These are phyloP conservation scores for Aurelia aurita DNA, from an alignment of 30 jellyfish, hydroid and myxozoan species.

Conservation along the genomic window DNA sequence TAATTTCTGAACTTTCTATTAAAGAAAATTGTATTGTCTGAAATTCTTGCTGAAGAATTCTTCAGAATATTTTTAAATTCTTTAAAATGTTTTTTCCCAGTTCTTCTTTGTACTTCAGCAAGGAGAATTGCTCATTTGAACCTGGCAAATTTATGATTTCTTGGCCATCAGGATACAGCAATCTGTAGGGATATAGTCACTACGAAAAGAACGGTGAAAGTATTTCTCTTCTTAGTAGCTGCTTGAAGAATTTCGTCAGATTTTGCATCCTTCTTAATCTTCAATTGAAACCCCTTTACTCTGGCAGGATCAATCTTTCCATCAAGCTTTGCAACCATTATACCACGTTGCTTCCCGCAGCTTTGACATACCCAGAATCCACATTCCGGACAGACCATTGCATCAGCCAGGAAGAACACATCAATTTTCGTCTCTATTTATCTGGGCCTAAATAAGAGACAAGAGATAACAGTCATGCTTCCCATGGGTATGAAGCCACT, in stretches of 20 bases:
- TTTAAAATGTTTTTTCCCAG: constrained; percentile 63
- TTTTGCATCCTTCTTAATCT: too few relatives aligned
- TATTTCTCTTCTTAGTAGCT: constrained; percentile 50
- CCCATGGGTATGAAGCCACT: too few relatives aligned
- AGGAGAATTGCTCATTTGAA: constrained; percentile 42
- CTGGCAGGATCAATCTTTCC: constrained; percentile 52
- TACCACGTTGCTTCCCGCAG: constrained; percentile 33
- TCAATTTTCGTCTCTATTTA: too few relatives aligned
- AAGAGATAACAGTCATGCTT: too few relatives aligned
- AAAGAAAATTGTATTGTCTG: too few relatives aligned
- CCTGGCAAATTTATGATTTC: constrained; percentile 69
- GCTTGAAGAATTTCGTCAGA: constrained; percentile 59
- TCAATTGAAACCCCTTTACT: constrained; percentile 57
- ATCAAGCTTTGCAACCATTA: constrained; percentile 50
- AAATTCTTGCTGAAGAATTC: too few relatives aligned
- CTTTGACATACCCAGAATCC: constrained; percentile 37
- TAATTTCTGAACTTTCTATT: too few relatives aligned
- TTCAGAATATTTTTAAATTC: too few relatives aligned
- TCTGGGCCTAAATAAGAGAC: too few relatives aligned
- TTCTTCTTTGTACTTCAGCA: constrained; percentile 60
- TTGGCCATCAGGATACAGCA: constrained; percentile 67
- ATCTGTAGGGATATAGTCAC: constrained; percentile 45
- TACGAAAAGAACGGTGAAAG: constrained; percentile 50
- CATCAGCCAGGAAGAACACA: too few relatives aligned
- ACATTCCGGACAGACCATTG: constrained; percentile 52